Conservation (phyloP, 2,797 vertebrate species). For the Choloepus didactylus region DNA sequence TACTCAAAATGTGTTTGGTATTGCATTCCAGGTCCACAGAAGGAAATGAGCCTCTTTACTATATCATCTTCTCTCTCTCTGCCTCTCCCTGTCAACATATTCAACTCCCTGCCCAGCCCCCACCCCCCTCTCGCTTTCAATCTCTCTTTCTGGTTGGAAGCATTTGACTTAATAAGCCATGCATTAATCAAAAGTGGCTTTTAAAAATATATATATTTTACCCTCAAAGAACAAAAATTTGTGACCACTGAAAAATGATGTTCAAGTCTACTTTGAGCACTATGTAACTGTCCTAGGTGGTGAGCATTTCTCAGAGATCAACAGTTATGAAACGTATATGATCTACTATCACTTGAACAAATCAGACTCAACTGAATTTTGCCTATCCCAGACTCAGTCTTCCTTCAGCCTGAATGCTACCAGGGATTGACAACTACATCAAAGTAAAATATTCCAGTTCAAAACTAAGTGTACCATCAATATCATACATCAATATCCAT, state of each 20-base stretch:
- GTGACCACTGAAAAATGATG: conserved; percentile 15
- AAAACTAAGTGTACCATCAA: neutral
- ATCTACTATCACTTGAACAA: conserved; percentile 15
- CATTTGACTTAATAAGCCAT: neutral
- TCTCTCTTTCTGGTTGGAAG: neutral
- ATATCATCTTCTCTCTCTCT: neutral
- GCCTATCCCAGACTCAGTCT: neutral
- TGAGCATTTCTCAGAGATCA: neutral
- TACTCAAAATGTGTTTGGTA: neutral
- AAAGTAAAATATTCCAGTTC: neutral
- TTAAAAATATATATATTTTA: neutral
- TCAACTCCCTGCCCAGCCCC: too few species aligned
- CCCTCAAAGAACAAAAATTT: conserved; percentile 31
- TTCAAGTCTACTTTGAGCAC: conserved; percentile 1
- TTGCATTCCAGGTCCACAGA: neutral
- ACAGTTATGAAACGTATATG: neutral
- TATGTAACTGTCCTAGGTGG: neutral
- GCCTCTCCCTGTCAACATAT: too few species aligned
- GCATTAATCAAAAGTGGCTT: neutral
- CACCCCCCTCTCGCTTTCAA: neutral
- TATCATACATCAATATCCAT: neutral
- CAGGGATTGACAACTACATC: neutral
- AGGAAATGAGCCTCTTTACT: neutral
- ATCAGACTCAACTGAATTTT: neutral
- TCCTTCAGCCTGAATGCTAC: neutral